Evolutionary conservation across 2,888 invertebrate species (phyloP), one percentile per base, ranked within the genome.

Genomic region (Epirrhoe alternata): DNA sequence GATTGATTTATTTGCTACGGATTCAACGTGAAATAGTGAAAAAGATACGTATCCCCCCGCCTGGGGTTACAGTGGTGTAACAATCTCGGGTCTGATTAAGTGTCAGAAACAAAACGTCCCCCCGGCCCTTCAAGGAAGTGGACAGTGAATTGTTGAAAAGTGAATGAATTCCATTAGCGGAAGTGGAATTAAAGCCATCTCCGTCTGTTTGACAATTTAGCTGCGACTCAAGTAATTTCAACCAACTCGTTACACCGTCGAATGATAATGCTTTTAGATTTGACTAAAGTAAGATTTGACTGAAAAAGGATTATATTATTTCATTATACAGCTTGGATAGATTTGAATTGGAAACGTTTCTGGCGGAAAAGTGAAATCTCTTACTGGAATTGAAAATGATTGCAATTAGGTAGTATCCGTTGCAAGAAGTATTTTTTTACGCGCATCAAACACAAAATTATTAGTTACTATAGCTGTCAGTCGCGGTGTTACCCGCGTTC

Each of bases 131-230:
- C 75, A 82, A 80, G 73, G 79, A 82, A 81, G 82, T 83, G 82
- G 83, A 85, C 84, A 81, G 77, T 79, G 82, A 80, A 85, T 84
- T 83, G 81, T 84, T 81, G 84, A 86, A 83, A 85, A 85, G 82
- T 80, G 82, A 84, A 86, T 83, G 85, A 86, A 86, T 86, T 86
- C 83, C 85, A 87, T 87, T 86, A 87, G 76, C 74, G 77, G 75
- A 80, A 87, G 86, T 86, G 80, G 83, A 85, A 80, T 85, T 81
- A 86, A 84, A 83, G 81, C 77, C 77, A 71, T 75, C 75, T 72
- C 69, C 73, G 77, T 73, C 78, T 77, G 75, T 77, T 80, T 79
- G 77, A 83, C 84, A 84, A 85, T 83, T 83, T 79, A 78, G 76
- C 79, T 76, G 74, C 63, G 75, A 78, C 71, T 76, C 70, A 68